phyloP scores from a whole-genome alignment of 2,797 vertebrate genomes.

The Strix occidentalis region DNA sequence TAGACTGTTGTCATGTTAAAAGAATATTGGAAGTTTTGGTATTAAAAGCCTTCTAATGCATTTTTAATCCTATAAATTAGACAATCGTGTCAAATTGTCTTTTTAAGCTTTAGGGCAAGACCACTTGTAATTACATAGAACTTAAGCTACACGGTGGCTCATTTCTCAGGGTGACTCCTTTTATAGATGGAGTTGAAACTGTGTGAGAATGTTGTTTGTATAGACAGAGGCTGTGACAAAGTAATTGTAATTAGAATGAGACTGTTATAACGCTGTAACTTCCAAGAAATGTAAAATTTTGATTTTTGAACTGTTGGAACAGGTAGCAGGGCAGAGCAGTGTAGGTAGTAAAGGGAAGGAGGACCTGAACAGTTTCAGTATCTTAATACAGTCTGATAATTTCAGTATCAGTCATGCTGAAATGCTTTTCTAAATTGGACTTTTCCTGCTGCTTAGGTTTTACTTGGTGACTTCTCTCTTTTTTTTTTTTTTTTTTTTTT shows the following conservation, averaged over 20 bases:
- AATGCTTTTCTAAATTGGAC: background rate
- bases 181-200: background rate
- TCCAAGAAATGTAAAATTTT: background rate
- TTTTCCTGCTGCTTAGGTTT: background rate
- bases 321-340: background rate
- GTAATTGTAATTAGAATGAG: background rate
- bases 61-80: background rate
- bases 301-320: background rate
- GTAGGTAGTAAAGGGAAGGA: background rate
- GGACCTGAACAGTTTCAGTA: background rate
- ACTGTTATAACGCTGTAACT: background rate
- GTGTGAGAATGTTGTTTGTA: background rate
- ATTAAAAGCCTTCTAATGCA: background rate
- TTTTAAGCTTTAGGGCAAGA: background rate
- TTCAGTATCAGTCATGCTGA: background rate
- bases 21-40: background rate
- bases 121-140: background rate
- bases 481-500: too few relatives aligned
- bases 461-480: background rate
- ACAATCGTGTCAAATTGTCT: background rate
- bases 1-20: background rate
- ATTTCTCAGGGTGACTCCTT: background rate
- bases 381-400: background rate
- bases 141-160: fast-evolving
- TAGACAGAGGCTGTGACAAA: background rate